Evolutionary conservation across 2,113 vertebrate species (phyloP), one percentile per base, ranked within the genome.

Genomic region (Riparia riparia): DNA sequence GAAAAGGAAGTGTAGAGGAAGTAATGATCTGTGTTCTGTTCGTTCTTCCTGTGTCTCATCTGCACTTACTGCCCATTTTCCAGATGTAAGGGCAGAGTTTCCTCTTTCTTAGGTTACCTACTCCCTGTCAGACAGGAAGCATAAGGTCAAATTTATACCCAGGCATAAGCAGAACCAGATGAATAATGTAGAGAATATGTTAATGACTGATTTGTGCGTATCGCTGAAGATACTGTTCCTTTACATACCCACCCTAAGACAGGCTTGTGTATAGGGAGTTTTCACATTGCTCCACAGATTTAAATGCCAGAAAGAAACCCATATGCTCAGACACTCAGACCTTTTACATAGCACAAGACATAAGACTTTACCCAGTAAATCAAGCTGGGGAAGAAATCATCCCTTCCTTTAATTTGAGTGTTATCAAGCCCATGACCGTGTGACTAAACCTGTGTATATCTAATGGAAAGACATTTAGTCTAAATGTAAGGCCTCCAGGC

Each of bases 401-500:
- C 29, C 58, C 53, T 82, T 44, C 50, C 21, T 78, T 37, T 76
- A 70, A 88, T 61, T 29, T 10, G 5, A 89, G 32, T 63, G 68
- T 79, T 80, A 72, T 34, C 71, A 92, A 80, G 26, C 42, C 64
- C 34, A 47, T 77, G 90, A 90, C 50, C 85, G 83, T 92, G 68
- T 94, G 85, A 92, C 68, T 96, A 88, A 88, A 93, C 28, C 49
- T 37, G 26, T 45, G 28, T 88, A 78, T 78, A 74, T 53, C 74
- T 78, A 74, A 81, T 8, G 66, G 82, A 94, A 93, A 96, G 85
- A 86, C 44, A 88, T 95, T 96, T 91, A 44, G 56, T 86, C 51
- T 96, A 93, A 93, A 83, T 83, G 88, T 93, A 93, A 92, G 86
- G 85, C 82, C 74, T 97, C 44, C 76, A 89, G 82, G 93, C 94